These are phyloP conservation scores for Zaprionus taronus DNA, from an alignment of 1,140 invertebrate species.

Conservation along the genomic window DNA sequence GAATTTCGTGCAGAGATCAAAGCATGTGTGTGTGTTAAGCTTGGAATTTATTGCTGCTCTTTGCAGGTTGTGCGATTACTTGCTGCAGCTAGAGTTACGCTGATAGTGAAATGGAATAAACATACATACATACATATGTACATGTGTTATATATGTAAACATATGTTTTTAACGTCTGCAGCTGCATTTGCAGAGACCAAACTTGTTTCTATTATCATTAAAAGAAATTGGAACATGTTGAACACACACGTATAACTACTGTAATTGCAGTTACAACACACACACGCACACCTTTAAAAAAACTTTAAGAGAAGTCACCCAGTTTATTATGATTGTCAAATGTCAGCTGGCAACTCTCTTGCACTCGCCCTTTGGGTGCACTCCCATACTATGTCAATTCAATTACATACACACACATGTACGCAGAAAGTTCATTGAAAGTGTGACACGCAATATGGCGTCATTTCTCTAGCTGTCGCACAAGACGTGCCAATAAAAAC, in stretches of 20 bases:
- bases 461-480: slow-evolving; percentile 46
- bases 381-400: slow-evolving; percentile 7
- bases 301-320: slow-evolving; percentile 19
- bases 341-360: slow-evolving; percentile 59
- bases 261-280: not conserved
- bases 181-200: not conserved
- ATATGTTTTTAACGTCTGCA: slow-evolving; percentile 50
- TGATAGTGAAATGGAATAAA: slow-evolving; percentile 19
- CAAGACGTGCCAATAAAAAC: slow-evolving; percentile 67
- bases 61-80: slow-evolving; percentile 6
- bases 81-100: not conserved
- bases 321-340: slow-evolving; percentile 59
- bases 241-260: not conserved
- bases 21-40: slow-evolving; percentile 9
- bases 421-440: slow-evolving; percentile 28
- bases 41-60: slow-evolving; percentile 1
- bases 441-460: slow-evolving; percentile 66
- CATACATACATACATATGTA: not conserved
- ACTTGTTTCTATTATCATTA: not conserved
- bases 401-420: slow-evolving; percentile 2
- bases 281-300: slow-evolving; percentile 26
- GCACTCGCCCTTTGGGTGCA: slow-evolving; percentile 30
- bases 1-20: slow-evolving; percentile 36
- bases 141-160: slow-evolving; percentile 38
- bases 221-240: not conserved